Conservation (phyloP, 2,888 invertebrate genomes). For the Formica aserva region DNA sequence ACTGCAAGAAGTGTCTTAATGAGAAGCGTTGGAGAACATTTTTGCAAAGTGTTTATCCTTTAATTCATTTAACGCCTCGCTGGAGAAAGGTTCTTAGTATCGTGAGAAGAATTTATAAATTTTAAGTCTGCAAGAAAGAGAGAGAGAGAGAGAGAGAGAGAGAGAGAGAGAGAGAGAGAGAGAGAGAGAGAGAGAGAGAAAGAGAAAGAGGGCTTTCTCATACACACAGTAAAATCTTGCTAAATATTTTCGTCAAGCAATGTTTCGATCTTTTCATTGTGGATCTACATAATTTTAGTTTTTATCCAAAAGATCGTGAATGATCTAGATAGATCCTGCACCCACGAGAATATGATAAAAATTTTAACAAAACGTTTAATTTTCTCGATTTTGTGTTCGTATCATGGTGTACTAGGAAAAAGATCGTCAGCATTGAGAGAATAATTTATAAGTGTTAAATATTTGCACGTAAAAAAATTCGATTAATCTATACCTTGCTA, state of each 20-base stretch:
- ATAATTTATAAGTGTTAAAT: constrained; percentile 6
- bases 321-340: constrained; percentile 11
- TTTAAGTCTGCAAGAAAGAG: background rate
- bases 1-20: constrained; percentile 6
- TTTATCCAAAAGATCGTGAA: background rate
- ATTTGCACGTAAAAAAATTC: background rate
- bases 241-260: constrained; percentile 4
- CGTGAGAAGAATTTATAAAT: constrained; percentile 15
- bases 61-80: constrained; percentile 20
- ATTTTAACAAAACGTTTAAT: background rate
- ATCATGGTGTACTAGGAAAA: background rate
- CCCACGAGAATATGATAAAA: background rate
- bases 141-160: background rate
- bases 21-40: constrained; percentile 12
- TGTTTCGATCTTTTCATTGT: background rate
- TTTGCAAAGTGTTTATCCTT: constrained; percentile 28
- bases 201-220: background rate
- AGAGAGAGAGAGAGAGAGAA: background rate
- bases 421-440: background rate
- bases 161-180: background rate
- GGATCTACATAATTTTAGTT: background rate
- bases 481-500: background rate
- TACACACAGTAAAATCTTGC: background rate
- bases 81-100: constrained; percentile 8
- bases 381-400: constrained; percentile 6